These are phyloP conservation scores for Galleria mellonella DNA, from an alignment of 1,140 invertebrate genomes.

Conservation along the genomic window DNA sequence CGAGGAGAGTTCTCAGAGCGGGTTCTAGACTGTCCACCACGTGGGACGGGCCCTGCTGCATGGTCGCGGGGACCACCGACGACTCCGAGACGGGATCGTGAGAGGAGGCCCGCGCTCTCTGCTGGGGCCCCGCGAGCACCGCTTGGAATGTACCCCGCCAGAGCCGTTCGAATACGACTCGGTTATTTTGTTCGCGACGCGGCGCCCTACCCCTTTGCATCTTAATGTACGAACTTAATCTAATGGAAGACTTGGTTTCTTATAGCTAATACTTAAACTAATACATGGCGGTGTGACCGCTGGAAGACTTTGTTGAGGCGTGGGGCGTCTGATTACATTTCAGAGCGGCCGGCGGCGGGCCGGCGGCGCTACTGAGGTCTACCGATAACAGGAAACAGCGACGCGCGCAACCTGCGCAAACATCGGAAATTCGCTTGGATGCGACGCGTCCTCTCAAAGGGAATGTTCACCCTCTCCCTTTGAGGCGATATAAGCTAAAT, in stretches of 20 bases:
- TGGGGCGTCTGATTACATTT: slow-evolving; percentile 43
- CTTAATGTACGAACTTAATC: slow-evolving; percentile 57
- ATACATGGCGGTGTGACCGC: slow-evolving; percentile 35
- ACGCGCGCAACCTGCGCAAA: slow-evolving; percentile 67
- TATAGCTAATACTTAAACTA: slow-evolving; percentile 45
- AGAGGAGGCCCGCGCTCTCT: slow-evolving; percentile 58
- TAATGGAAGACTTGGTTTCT: slow-evolving; percentile 70
- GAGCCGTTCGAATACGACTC: slow-evolving; percentile 76
- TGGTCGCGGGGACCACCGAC: slow-evolving; percentile 12
- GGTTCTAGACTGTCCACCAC: slow-evolving; percentile 47
- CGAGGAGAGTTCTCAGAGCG: slow-evolving; percentile 57
- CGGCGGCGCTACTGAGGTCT: slow-evolving; percentile 54
- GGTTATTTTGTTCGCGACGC: slow-evolving; percentile 70
- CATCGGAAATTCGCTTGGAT: slow-evolving; percentile 42
- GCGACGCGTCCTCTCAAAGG: slow-evolving; percentile 23
- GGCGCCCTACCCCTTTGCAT: slow-evolving; percentile 60
- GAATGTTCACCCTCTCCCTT: slow-evolving; percentile 15
- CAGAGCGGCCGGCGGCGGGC: slow-evolving; percentile 54
- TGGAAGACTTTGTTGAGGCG: slow-evolving; percentile 46
- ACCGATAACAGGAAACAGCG: slow-evolving; percentile 50
- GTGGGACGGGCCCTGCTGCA: slow-evolving; percentile 22
- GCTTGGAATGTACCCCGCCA: slow-evolving; percentile 78
- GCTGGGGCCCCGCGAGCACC: slow-evolving; percentile 55
- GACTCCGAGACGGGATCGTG: slow-evolving; percentile 72
- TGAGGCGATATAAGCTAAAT: slow-evolving; percentile 9